Evolutionary conservation across 2,113 vertebrate genomes (phyloP).

Genomic region (Pseudolaguvia tuberculata): DNA sequence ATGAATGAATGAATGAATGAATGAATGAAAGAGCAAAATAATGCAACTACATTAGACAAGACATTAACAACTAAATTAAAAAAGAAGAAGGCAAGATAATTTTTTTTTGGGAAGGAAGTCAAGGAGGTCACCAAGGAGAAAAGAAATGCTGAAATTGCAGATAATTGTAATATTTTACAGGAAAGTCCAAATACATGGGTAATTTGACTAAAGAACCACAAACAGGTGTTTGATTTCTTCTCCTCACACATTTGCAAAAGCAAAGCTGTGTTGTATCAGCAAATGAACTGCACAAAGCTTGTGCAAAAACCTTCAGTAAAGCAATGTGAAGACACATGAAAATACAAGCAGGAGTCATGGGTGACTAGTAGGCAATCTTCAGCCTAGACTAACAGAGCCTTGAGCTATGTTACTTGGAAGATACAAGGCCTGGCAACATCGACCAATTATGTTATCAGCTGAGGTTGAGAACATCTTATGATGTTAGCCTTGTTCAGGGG

Average conservation of each 20-base stretch:
- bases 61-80: not conserved
- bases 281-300: not conserved
- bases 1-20: too few species aligned
- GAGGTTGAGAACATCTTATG: constrained; percentile 65
- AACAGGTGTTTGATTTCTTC: not conserved
- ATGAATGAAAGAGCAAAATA: too few species aligned
- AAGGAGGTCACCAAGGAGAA: not conserved
- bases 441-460: constrained; percentile 68
- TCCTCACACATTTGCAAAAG: constrained; percentile 25
- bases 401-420: constrained; percentile 65
- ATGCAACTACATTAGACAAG: too few species aligned
- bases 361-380: constrained; percentile 49
- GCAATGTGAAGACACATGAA: not conserved
- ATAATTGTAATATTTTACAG: constrained; percentile 2
- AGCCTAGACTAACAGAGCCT: constrained; percentile 57
- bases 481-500: constrained; percentile 63
- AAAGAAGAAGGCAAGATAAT: constrained; percentile 16
- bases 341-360: constrained; percentile 1
- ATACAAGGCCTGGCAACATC: constrained; percentile 67
- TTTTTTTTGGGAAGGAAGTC: not conserved
- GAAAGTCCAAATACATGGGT: not conserved
- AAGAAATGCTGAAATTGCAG: constrained; percentile 7
- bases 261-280: constrained; percentile 33
- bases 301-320: not conserved
- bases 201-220: constrained; percentile 36